These are phyloP conservation scores for Dascillus cervinus DNA, from an alignment of 2,888 invertebrate genomes.

Conservation along the genomic window DNA sequence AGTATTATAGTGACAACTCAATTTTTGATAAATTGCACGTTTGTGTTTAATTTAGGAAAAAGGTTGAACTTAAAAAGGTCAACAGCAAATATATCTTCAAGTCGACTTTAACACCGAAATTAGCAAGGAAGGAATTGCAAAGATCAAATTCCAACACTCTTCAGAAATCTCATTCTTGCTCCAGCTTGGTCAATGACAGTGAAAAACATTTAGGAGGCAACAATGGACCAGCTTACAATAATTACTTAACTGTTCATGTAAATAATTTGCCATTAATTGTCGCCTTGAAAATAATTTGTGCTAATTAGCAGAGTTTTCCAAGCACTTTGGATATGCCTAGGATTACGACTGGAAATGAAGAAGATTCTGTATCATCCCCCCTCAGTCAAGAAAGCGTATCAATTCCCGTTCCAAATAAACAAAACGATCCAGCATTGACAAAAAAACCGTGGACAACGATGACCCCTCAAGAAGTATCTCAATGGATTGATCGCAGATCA, in stretches of 20 bases:
- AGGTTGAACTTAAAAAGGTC: conserved; percentile 62
- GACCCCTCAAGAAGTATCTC: conserved; percentile 82
- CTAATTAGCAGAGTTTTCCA: conserved; percentile 52
- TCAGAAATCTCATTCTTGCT: conserved; percentile 65
- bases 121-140: conserved; percentile 64
- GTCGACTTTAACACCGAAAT: conserved; percentile 71
- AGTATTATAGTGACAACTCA: conserved; percentile 22
- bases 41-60: conserved; percentile 43
- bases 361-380: conserved; percentile 44
- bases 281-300: not conserved
- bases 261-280: conserved; percentile 12
- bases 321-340: conserved; percentile 55
- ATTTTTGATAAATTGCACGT: not conserved
- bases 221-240: conserved; percentile 17
- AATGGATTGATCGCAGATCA: conserved; percentile 78
- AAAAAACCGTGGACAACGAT: conserved; percentile 62
- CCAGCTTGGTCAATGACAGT: conserved; percentile 52
- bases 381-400: conserved; percentile 14
- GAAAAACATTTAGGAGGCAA: conserved; percentile 31
- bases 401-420: conserved; percentile 13
- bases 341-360: conserved; percentile 61
- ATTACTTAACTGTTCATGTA: conserved; percentile 29
- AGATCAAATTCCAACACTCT: conserved; percentile 54
- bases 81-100: conserved; percentile 79
- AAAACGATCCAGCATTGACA: conserved; percentile 19